A percentile compares a stretch with the other conserved stretches of the same genome.
These are phyloP conservation scores for Cetoscarus ocellatus DNA, from an alignment of 2,797 vertebrate species.

Conservation along the genomic window DNA sequence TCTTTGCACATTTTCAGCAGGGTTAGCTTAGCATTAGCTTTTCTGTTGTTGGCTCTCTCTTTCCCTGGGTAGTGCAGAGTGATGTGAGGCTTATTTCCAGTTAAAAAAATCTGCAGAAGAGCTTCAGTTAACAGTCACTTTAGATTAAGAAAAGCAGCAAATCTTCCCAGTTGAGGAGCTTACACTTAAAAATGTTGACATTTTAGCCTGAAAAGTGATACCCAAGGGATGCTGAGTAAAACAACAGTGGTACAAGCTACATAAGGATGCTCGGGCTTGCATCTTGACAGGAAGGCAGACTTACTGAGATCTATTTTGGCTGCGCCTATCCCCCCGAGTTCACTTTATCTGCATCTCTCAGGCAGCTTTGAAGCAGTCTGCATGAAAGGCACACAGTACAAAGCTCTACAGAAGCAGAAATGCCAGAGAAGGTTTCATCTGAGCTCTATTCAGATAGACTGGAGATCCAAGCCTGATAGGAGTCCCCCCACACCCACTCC, in stretches of 20 bases:
- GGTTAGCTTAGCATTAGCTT: too few relatives aligned
- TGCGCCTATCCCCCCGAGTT: slow-evolving; percentile 24
- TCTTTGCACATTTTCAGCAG: too few relatives aligned
- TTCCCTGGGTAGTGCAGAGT: too few relatives aligned
- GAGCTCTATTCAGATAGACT: slow-evolving; percentile 54
- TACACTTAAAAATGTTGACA: background rate
- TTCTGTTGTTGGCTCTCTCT: too few relatives aligned
- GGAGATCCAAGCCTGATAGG: slow-evolving; percentile 70
- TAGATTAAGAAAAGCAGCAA: background rate
- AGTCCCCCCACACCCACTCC: slow-evolving; percentile 52
- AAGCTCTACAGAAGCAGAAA: slow-evolving; percentile 66
- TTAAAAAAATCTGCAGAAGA: background rate
- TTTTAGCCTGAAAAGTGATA: background rate
- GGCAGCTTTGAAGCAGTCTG: slow-evolving; percentile 60
- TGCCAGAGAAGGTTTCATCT: slow-evolving; percentile 60
- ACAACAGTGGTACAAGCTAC: background rate
- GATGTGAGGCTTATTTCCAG: too few relatives aligned
- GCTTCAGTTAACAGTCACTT: background rate
- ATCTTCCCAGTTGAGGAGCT: background rate
- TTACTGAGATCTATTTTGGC: slow-evolving; percentile 36
- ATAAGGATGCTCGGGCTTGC: slow-evolving; percentile 6
- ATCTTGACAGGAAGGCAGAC: slow-evolving; percentile 2
- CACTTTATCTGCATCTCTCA: slow-evolving; percentile 46
- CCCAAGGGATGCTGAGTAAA: background rate
- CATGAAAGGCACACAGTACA: slow-evolving; percentile 57